phyloP scores from a whole-genome alignment of 92 coral and sea anemone species.

The Porites rus region DNA sequence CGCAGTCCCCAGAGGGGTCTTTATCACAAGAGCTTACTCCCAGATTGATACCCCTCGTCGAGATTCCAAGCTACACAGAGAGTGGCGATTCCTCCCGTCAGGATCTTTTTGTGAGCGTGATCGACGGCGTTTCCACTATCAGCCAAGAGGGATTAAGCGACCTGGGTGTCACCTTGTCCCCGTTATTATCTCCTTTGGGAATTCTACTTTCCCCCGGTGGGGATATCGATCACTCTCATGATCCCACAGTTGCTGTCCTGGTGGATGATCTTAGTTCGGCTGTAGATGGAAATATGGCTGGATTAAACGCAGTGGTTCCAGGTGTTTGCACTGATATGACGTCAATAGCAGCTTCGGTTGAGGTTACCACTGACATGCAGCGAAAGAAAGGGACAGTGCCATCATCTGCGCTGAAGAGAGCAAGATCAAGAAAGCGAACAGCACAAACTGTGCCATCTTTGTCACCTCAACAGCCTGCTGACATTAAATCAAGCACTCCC shows the following conservation, averaged over 20 bases:
- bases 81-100: constrained; percentile 35
- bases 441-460: constrained; percentile 26
- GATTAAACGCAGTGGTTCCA: constrained; percentile 12
- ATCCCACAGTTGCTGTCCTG: constrained; percentile 27
- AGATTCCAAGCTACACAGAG: constrained; percentile 39
- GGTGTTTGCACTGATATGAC: constrained; percentile 58
- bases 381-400: constrained; percentile 7
- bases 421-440: background rate
- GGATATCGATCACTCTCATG: background rate
- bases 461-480: constrained; percentile 8
- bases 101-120: constrained; percentile 33
- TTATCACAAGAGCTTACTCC: background rate
- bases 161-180: constrained; percentile 63
- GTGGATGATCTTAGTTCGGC: constrained; percentile 32
- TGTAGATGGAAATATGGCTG: background rate
- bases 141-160: constrained; percentile 63
- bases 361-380: constrained; percentile 41
- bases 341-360: constrained; percentile 79
- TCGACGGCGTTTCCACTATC: constrained; percentile 27
- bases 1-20: constrained; percentile 52
- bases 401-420: constrained; percentile 10
- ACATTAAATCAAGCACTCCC: background rate
- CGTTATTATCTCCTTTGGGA: constrained; percentile 58
- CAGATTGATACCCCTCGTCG: constrained; percentile 28
- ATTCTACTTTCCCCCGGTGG: constrained; percentile 54